Conservation (phyloP, 1,140 invertebrate genomes). For the Diorhabda elongata region DNA sequence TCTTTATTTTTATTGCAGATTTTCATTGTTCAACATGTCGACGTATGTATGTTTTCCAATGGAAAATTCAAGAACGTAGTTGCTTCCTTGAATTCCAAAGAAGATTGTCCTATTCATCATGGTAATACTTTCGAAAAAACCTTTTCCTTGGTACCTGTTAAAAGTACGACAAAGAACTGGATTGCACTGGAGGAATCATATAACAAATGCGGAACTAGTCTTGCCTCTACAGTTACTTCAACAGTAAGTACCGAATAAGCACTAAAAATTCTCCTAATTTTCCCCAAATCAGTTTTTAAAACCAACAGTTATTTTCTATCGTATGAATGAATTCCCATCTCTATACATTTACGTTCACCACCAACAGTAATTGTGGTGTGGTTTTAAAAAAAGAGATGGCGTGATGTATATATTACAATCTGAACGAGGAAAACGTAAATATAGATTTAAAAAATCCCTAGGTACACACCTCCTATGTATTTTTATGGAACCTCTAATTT, state of each 20-base stretch:
- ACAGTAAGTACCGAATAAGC: conserved; percentile 46
- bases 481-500: too few species aligned
- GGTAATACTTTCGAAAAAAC: conserved; percentile 59
- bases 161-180: conserved; percentile 77
- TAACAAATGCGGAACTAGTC: conserved; percentile 61
- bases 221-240: conserved; percentile 66
- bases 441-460: too few species aligned
- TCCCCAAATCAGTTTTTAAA: too few species aligned
- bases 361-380: too few species aligned
- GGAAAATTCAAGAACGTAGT: conserved; percentile 99
- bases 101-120: conserved; percentile 62
- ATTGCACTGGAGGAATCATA: conserved; percentile 75
- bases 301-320: too few species aligned
- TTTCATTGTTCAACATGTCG: conserved; percentile 91
- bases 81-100: conserved; percentile 73
- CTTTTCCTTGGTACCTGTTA: conserved; percentile 65
- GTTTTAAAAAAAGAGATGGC: too few species aligned
- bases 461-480: too few species aligned
- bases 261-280: too few species aligned
- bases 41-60: conserved; percentile 98
- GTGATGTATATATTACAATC: too few species aligned
- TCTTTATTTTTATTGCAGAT: conserved; percentile 53
- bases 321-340: too few species aligned
- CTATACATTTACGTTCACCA: too few species aligned
- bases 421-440: too few species aligned